Conservation (phyloP, 1,140 invertebrate genomes). For the Bradynema listronoti region DNA sequence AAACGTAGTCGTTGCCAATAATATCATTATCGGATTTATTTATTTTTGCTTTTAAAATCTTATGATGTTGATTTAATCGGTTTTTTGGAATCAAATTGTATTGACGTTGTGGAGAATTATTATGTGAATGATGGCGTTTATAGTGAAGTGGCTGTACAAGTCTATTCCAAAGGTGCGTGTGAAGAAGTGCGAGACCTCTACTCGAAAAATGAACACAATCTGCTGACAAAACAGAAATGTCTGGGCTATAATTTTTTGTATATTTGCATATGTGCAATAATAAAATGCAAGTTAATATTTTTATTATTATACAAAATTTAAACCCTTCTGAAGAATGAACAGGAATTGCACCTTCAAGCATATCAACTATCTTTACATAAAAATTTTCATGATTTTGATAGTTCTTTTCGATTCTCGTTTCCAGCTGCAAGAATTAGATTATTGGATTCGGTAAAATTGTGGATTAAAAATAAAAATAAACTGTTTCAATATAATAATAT, state of each 20-base stretch:
- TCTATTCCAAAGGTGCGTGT: slow-evolving; percentile 28
- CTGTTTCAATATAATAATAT: too few species aligned
- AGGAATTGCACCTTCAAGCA: slow-evolving; percentile 18
- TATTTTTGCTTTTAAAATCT: too few species aligned
- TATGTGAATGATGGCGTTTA: too few species aligned
- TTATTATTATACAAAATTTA: not conserved
- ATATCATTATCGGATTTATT: too few species aligned
- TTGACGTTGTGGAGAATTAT: too few species aligned
- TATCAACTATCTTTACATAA: slow-evolving; percentile 24
- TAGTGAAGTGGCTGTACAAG: too few species aligned
- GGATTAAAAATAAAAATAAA: too few species aligned
- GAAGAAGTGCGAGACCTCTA: slow-evolving; percentile 26
- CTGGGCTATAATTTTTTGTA: slow-evolving; percentile 25
- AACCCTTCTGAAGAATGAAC: slow-evolving; percentile 15
- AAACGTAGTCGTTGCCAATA: too few species aligned
- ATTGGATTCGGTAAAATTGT: too few species aligned
- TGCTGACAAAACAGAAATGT: slow-evolving; percentile 23
- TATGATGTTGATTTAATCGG: too few species aligned
- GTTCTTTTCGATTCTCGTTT: slow-evolving; percentile 27
- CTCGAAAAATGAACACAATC: slow-evolving; percentile 30
- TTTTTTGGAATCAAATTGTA: too few species aligned
- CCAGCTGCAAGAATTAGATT: slow-evolving; percentile 26
- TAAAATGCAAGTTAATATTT: not conserved
- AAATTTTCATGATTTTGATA: slow-evolving; percentile 28
- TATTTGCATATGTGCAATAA: not conserved